Conservation (phyloP, 2,797 vertebrate species). For the Kryptopterus vitreolus region DNA sequence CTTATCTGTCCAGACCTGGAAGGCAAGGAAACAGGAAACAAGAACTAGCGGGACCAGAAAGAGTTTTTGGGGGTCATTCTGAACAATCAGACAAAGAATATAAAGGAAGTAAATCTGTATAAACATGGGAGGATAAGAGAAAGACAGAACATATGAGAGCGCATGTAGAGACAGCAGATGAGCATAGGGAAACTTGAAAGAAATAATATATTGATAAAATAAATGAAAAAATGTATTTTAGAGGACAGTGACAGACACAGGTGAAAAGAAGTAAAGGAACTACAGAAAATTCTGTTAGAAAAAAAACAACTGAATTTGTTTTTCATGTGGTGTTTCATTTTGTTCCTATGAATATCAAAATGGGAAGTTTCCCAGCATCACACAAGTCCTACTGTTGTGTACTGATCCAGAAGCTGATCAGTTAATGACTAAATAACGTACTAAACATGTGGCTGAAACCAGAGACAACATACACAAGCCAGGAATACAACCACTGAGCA, state of each 20-base stretch:
- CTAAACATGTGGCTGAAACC: too few species aligned
- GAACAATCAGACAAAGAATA: neutral
- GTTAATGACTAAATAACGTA: too few species aligned
- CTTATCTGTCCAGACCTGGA: neutral
- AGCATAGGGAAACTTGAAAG: neutral
- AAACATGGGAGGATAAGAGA: neutral
- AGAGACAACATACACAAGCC: too few species aligned
- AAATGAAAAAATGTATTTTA: too few species aligned
- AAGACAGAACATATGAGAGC: slow-evolving; percentile 22
- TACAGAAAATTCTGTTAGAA: too few species aligned
- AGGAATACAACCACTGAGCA: too few species aligned
- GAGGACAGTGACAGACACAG: neutral
- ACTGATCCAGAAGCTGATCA: too few species aligned
- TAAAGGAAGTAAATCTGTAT: neutral
- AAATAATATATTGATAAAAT: neutral
- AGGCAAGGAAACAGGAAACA: neutral
- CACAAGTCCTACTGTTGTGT: too few species aligned
- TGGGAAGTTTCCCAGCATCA: too few species aligned
- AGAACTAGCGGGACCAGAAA: neutral
- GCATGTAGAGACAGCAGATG: neutral
- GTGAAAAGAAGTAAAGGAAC: neutral
- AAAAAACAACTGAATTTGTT: neutral
- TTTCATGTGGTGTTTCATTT: neutral
- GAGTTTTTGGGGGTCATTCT: neutral
- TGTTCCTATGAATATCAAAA: too few species aligned